Evolutionary conservation across 2,113 vertebrate species (phyloP).

Genomic region (Morone saxatilis): DNA sequence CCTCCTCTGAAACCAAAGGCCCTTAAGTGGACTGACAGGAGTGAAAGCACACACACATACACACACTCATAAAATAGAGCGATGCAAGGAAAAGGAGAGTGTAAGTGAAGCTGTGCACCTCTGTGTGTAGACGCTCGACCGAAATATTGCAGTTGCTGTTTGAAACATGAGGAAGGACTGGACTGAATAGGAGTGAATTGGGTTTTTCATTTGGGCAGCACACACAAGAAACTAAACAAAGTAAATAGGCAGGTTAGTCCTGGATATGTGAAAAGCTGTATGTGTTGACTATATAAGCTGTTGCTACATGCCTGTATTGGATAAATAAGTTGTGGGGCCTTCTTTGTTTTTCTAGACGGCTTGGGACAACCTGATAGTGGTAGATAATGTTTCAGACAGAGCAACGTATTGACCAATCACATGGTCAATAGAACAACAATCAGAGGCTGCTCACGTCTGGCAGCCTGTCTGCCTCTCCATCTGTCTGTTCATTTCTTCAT

Average conservation of each 20-base stretch:
- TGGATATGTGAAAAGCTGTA: background rate
- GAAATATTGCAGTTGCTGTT: constrained; percentile 56
- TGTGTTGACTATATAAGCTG: background rate
- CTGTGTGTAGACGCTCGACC: constrained; percentile 35
- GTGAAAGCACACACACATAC: constrained; percentile 54
- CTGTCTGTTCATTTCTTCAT: constrained; percentile 21
- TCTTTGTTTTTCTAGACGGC: constrained; percentile 29
- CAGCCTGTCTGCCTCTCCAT: constrained; percentile 50
- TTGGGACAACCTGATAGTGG: constrained; percentile 49
- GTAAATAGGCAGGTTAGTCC: background rate
- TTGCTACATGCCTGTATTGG: constrained; percentile 9
- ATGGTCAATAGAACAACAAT: constrained; percentile 64
- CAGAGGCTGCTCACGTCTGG: constrained; percentile 47
- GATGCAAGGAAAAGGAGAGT: constrained; percentile 58
- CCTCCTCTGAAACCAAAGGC: constrained; percentile 87
- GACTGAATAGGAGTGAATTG: constrained; percentile 16
- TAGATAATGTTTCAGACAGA: constrained; percentile 60
- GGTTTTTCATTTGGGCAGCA: background rate
- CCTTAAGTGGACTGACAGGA: constrained; percentile 86
- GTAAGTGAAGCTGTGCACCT: constrained; percentile 74
- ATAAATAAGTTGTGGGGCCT: background rate
- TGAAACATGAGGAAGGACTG: constrained; percentile 23
- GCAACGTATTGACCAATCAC: constrained; percentile 62
- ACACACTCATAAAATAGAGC: constrained; percentile 57
- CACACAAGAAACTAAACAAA: background rate